Conservation (phyloP, 2,113 vertebrate species). For the Colaptes auratus region DNA sequence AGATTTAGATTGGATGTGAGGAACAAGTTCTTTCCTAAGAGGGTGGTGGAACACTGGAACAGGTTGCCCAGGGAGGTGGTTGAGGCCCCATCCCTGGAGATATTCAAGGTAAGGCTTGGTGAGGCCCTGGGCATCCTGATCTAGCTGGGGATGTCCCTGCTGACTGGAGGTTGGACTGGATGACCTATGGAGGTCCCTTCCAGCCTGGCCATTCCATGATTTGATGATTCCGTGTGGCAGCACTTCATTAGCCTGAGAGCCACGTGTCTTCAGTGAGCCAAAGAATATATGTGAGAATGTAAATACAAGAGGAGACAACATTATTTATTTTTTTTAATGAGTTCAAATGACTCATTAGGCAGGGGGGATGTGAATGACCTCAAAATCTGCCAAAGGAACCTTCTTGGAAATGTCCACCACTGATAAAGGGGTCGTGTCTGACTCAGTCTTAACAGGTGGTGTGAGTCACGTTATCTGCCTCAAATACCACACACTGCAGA, state of each 20-base stretch:
- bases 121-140: too few relatives aligned
- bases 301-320: not conserved
- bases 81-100: too few relatives aligned
- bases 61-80: too few relatives aligned
- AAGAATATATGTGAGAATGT: not conserved
- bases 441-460: not conserved
- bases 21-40: too few relatives aligned
- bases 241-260: conserved; percentile 3
- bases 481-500: not conserved
- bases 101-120: too few relatives aligned
- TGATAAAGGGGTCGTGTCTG: not conserved
- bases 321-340: not conserved
- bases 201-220: too few relatives aligned
- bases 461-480: not conserved
- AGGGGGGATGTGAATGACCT: not conserved
- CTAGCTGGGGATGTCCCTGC: too few relatives aligned
- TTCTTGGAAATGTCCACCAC: not conserved
- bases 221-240: not conserved
- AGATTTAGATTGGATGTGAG: too few relatives aligned
- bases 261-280: not conserved
- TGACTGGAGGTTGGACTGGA: too few relatives aligned
- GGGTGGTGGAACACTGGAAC: too few relatives aligned
- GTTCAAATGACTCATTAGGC: not conserved
- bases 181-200: too few relatives aligned
- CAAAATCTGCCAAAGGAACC: not conserved